Base-by-base conservation (phyloP, 2,113 vertebrate genomes). In the Notiomystis cincta region DNA sequence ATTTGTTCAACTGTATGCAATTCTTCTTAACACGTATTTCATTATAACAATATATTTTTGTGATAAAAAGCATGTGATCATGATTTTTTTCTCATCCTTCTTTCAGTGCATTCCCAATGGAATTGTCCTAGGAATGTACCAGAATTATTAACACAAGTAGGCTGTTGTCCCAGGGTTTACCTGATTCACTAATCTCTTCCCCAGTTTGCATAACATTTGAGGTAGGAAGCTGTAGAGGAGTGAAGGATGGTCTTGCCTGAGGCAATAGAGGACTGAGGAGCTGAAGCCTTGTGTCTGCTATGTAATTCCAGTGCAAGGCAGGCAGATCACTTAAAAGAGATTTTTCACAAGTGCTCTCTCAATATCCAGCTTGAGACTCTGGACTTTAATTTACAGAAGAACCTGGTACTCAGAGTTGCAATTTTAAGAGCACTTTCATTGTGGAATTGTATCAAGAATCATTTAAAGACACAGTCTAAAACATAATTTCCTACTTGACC, bases 401-500 rank as follows among this genome's bases (percentile, higher is more conserved):
- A 88, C 14, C 42, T 10, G 5, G 31, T 85, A 82, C 70, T 90
- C 62, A 72, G 45, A 75, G 69, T 54, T 75, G 82, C 37, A 83
- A 86, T 95, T 94, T 92, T 90, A 95, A 97, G 92, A 92, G 86
- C 67, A 66, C 64, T 95, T 95, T 80, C 67, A 62, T 35, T 58
- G 71, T 89, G 64, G 30, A 95, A 83, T 42, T 73, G 35, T 90
- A 61, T 90, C 73, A 92, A 96, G 67, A 88, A 83, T 51, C 76
- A 73, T 92, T 90, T 94, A 77, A 92, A 93, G 50, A 80, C 64
- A 86, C 21, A 9, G 67, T 86, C 62, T 94, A 82, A 93, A 93
- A 93, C 69, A 86, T 86, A 4, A 80, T 86, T 72, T 95, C 47
- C 72, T 90, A 70, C 94, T 96, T 95, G 96, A 97, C 96, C 88